phyloP scores from a whole-genome alignment of 1,140 invertebrate species.

The Drosophila seguyi region DNA sequence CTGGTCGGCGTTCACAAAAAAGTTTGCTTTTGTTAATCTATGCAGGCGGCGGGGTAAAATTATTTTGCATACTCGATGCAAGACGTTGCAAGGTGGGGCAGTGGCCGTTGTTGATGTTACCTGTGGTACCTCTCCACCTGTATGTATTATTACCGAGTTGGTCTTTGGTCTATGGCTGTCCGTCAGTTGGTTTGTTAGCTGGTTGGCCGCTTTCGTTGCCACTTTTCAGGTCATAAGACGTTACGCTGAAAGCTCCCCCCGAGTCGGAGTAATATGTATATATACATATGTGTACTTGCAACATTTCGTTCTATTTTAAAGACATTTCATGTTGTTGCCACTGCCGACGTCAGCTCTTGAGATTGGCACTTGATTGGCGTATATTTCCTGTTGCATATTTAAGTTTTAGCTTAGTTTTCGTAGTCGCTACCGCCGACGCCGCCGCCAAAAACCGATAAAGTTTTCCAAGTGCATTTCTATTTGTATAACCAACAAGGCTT shows the following conservation, averaged over 20 bases:
- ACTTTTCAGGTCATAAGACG: conserved; percentile 79
- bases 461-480: conserved; percentile 75
- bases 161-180: conserved; percentile 40
- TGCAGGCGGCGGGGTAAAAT: conserved; percentile 61
- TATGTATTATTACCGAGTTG: conserved; percentile 14
- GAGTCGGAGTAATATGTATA: conserved; percentile 1
- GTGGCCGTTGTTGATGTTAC: conserved; percentile 19
- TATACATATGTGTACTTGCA: conserved; percentile 9
- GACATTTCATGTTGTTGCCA: conserved; percentile 72
- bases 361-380: conserved; percentile 84
- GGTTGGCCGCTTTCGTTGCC: conserved; percentile 63
- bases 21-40: conserved; percentile 69
- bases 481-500: conserved; percentile 67
- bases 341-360: conserved; percentile 68
- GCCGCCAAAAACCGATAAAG: conserved; percentile 56
- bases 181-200: conserved; percentile 60
- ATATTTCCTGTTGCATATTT: conserved; percentile 84
- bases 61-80: conserved; percentile 64
- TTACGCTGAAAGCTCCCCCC: conserved; percentile 58
- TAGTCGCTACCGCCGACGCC: conserved; percentile 1
- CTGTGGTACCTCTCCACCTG: neutral
- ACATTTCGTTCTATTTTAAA: conserved; percentile 83
- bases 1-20: conserved; percentile 41
- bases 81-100: conserved; percentile 24
- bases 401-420: conserved; percentile 65